phyloP scores from a whole-genome alignment of 2,888 invertebrate species.

The Drosophila hawaiiensis region DNA sequence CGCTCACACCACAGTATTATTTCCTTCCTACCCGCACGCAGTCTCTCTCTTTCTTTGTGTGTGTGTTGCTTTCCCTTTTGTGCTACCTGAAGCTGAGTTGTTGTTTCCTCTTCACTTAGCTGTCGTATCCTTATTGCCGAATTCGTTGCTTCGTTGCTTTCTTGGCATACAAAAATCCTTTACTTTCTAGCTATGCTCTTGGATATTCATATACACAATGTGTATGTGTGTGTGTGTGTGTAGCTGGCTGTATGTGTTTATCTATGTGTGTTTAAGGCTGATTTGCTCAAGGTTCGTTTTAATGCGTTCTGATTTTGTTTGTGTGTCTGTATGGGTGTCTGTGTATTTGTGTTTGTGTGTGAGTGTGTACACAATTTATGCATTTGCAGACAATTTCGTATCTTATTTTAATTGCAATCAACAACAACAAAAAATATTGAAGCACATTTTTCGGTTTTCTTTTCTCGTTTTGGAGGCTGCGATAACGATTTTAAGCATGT shows the following conservation, averaged over 20 bases:
- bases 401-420: conserved; percentile 60
- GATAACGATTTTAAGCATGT: conserved; percentile 47
- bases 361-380: conserved; percentile 51
- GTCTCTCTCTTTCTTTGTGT: neutral
- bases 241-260: conserved; percentile 37
- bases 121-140: conserved; percentile 70
- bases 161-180: conserved; percentile 67
- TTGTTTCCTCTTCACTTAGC: conserved; percentile 56
- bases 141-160: conserved; percentile 61
- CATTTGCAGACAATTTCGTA: conserved; percentile 45
- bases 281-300: conserved; percentile 76
- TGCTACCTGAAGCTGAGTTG: conserved; percentile 25
- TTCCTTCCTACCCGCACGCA: neutral
- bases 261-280: conserved; percentile 70
- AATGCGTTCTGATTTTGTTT: conserved; percentile 71
- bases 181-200: conserved; percentile 52
- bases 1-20: conserved; percentile 56
- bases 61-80: conserved; percentile 18
- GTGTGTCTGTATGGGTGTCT: conserved; percentile 19
- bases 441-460: conserved; percentile 1
- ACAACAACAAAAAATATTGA: conserved; percentile 18
- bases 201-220: conserved; percentile 7
- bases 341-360: conserved; percentile 31
- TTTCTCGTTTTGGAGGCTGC: conserved; percentile 43
- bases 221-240: conserved; percentile 21